Base-by-base conservation (phyloP, 2,888 invertebrate genomes). In the Epirrhoe tristata region DNA sequence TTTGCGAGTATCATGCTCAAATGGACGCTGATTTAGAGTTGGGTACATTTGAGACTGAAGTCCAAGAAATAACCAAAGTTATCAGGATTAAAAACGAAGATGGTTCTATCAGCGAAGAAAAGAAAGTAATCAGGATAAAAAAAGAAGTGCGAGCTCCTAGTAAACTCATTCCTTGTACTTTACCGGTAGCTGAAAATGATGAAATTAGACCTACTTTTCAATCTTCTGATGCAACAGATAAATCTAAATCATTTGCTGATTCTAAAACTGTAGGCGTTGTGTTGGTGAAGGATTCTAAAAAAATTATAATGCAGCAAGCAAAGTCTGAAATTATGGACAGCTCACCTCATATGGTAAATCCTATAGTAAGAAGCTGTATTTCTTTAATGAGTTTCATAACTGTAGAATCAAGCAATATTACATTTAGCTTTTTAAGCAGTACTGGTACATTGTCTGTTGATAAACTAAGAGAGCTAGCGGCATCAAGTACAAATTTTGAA, bases 61-160 rank as follows among this genome's bases (percentile, higher is more conserved):
- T 81, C 17, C 74, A 83, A 71, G 74, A 82, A 76, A 80, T 82
- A 6, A 80, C 76, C 1, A 81, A 79, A 76, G 77, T 82, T 17
- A 58, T 79, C 6, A 77, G 82, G 65, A 72, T 73, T 2, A 78
- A 71, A 72, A 81, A 81, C 50, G 75, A 79, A 62, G 83, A 86
- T 58, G 86, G 84, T 4, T 77, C 81, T 0, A 66, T 84, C 1
- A 75, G 58, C 36, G 82, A 83, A 66, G 78, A 80, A 59, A 83
- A 73, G 66, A 82, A 78, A 67, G 74, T 80, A 4, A 73, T 82
- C 10, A 82, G 71, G 70, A 77, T 80, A 6, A 78, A 74, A 67
- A 82, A 70, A 56, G 81, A 83, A 73, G 66, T 74, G 5, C 77
- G 73, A 71, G 66, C 70, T 55, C 74, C 67, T 14, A 14, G 34